Percentiles rank a stretch among this genome's conserved stretches.
Conservation (phyloP, 2,888 invertebrate genomes). For the Leucophenga montana region DNA sequence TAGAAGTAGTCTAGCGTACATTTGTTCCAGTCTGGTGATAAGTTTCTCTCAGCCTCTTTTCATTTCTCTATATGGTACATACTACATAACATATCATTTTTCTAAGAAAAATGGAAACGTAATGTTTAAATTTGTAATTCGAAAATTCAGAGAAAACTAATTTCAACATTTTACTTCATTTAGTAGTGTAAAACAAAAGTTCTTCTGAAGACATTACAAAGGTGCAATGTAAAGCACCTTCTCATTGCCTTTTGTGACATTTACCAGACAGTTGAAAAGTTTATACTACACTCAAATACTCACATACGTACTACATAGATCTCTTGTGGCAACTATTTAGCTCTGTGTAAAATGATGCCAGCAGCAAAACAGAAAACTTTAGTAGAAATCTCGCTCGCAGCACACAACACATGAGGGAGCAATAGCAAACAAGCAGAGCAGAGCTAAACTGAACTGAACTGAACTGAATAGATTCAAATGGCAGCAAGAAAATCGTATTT, state of each 20-base stretch:
- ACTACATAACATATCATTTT: background rate
- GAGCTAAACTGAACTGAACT: conserved; percentile 29
- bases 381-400: conserved; percentile 28
- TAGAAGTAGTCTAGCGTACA: conserved; percentile 46
- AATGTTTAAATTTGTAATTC: background rate
- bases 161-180: too few relatives aligned
- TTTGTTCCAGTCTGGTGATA: conserved; percentile 62
- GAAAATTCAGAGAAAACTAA: background rate
- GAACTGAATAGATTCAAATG: background rate
- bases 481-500: too few relatives aligned
- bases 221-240: background rate
- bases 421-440: conserved; percentile 29
- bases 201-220: background rate
- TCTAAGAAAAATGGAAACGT: background rate
- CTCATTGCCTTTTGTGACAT: conserved; percentile 8
- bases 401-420: conserved; percentile 7
- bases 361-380: conserved; percentile 20
- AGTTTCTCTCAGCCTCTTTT: background rate
- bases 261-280: conserved; percentile 9
- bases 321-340: background rate
- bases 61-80: background rate
- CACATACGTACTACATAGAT: background rate
- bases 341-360: conserved; percentile 39
- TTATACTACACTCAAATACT: background rate
- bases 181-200: background rate